phyloP scores from a whole-genome alignment of 2,797 vertebrate species.

The Dromococcyx pavoninus region DNA sequence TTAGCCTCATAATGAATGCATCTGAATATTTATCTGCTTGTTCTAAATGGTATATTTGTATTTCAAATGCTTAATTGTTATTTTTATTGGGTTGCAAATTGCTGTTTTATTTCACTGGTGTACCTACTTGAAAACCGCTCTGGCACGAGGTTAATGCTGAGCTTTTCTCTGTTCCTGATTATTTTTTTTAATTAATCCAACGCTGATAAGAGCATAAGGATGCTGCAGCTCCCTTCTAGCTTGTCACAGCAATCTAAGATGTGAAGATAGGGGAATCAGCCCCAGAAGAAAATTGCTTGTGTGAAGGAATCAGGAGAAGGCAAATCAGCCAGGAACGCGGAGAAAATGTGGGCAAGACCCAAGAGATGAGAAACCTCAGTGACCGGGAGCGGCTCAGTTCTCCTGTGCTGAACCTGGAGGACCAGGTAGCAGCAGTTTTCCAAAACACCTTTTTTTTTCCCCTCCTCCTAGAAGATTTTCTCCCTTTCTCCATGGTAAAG shows the following conservation, averaged over 20 bases:
- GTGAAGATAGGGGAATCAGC: not conserved
- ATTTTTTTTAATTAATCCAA: conserved; percentile 7
- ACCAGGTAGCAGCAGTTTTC: not conserved
- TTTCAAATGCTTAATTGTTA: conserved; percentile 60
- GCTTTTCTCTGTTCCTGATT: not conserved
- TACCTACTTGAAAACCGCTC: conserved; percentile 3
- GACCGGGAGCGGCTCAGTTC: not conserved
- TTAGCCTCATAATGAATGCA: not conserved
- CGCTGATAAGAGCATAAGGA: not conserved
- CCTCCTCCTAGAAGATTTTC: not conserved
- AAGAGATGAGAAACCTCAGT: not conserved
- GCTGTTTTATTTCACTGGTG: not conserved
- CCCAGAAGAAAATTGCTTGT: not conserved
- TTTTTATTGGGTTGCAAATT: conserved; percentile 65
- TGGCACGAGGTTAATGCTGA: not conserved
- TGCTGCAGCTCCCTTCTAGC: not conserved
- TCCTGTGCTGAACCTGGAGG: not conserved
- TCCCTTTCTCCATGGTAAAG: not conserved
- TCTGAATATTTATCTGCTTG: conserved; percentile 38
- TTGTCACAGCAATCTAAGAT: fast-evolving
- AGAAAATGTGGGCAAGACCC: not conserved
- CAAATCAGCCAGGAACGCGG: not conserved
- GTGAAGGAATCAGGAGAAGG: not conserved
- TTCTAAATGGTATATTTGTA: conserved; percentile 21
- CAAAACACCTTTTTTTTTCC: not conserved